Evolutionary conservation across 1,140 invertebrate genomes (phyloP).

Genomic region (Saccostrea echinata): DNA sequence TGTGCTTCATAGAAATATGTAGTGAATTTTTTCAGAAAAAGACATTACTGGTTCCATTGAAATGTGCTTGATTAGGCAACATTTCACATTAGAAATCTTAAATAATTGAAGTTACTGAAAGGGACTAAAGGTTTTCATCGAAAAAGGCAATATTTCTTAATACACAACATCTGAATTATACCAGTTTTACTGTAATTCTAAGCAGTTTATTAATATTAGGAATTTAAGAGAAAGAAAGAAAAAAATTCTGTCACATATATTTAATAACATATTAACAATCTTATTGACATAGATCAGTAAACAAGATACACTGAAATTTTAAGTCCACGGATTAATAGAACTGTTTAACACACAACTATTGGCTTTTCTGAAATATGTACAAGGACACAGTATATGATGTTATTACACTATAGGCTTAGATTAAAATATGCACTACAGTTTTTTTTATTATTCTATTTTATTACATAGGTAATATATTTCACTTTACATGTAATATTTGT

Average conservation of each 20-base stretch:
- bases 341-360: not conserved
- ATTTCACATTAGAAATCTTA: too few species aligned
- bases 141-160: too few species aligned
- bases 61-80: too few species aligned
- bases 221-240: not conserved
- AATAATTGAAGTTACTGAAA: too few species aligned
- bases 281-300: conserved; percentile 5
- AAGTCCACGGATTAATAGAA: conserved; percentile 14
- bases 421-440: not conserved
- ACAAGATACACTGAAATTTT: not conserved
- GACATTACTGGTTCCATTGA: too few species aligned
- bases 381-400: not conserved
- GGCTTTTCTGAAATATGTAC: not conserved
- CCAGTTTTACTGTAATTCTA: too few species aligned
- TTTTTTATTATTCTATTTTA: not conserved
- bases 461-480: not conserved
- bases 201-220: too few species aligned
- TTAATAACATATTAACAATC: conserved; percentile 33
- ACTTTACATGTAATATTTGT: not conserved
- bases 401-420: not conserved
- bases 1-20: too few species aligned
- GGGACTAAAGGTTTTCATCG: too few species aligned
- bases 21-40: too few species aligned
- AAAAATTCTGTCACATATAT: conserved; percentile 12
- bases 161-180: too few species aligned